Conservation (phyloP, 2,113 vertebrate species). For the Galbula dea region DNA sequence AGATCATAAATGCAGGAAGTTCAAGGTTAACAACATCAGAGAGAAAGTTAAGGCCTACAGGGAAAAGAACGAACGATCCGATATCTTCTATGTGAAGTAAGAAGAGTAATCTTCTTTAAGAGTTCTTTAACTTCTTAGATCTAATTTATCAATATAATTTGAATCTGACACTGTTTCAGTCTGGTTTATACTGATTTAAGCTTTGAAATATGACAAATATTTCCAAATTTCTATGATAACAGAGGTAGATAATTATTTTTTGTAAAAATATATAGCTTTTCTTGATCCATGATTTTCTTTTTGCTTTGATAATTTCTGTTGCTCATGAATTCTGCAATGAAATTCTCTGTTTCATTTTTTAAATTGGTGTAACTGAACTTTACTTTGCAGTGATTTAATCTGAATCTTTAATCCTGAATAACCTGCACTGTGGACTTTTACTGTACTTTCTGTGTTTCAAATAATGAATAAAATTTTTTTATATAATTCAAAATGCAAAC, state of each 20-base stretch:
- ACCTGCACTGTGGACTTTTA: background rate
- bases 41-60: background rate
- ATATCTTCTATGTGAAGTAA: background rate
- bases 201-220: background rate
- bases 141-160: background rate
- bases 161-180: background rate
- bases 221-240: background rate
- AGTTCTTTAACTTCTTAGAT: background rate
- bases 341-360: background rate
- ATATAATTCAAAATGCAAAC: background rate
- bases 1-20: background rate
- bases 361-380: background rate
- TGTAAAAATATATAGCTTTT: background rate
- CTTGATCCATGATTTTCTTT: background rate
- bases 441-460: background rate
- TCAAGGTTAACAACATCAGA: slow-evolving; percentile 25
- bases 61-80: background rate
- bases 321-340: background rate
- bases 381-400: background rate
- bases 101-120: background rate
- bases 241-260: background rate
- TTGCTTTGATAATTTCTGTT: background rate
- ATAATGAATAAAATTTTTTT: background rate
- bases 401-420: background rate
- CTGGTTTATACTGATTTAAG: background rate